phyloP scores from a whole-genome alignment of 2,113 vertebrate species.

The Rhinopomastus cyanomelas region DNA sequence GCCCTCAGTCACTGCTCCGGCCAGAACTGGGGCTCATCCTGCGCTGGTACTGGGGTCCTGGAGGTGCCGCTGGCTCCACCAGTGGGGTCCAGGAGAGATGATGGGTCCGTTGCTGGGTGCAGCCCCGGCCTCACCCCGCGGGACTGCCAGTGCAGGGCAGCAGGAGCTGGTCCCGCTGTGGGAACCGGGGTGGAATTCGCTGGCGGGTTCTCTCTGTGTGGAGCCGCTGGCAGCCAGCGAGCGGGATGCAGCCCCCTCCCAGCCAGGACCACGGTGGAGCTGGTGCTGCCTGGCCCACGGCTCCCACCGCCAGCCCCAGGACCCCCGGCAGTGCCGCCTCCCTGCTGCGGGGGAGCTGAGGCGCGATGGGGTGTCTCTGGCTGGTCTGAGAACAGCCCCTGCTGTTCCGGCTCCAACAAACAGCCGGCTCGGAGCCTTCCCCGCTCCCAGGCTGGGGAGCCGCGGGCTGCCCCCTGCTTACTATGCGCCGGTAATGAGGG shows the following conservation, averaged over 20 bases:
- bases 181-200: neutral
- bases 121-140: accelerated
- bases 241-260: neutral
- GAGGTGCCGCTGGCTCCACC: accelerated
- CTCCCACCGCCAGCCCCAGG: neutral
- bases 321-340: accelerated
- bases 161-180: neutral
- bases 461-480: neutral
- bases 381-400: neutral
- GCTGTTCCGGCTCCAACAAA: neutral
- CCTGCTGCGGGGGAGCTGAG: neutral
- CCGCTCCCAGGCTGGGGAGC: neutral
- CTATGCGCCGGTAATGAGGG: neutral
- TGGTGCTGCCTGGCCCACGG: accelerated
- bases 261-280: neutral
- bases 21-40: neutral
- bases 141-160: too few relatives aligned
- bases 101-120: neutral
- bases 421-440: neutral
- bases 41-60: accelerated
- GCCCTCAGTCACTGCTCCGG: accelerated
- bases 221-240: neutral
- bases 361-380: neutral
- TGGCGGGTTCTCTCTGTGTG: neutral
- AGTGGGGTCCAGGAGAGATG: neutral